Evolutionary conservation across 1,140 invertebrate species (phyloP).

Genomic region (Brachystomella parvula): DNA sequence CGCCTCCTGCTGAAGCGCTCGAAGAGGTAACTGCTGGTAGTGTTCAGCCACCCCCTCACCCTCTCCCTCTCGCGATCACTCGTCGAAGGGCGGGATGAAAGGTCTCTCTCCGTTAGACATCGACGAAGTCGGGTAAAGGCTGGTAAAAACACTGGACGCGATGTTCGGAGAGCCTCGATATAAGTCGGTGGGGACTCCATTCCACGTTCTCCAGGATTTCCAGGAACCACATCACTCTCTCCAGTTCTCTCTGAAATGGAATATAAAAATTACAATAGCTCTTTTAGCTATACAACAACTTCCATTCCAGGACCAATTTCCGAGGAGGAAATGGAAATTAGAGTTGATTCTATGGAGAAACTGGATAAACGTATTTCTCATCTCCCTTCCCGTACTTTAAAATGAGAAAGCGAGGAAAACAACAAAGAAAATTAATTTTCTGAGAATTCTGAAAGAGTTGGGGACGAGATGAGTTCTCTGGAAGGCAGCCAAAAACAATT

Average conservation of each 20-base stretch:
- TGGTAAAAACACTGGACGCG: slow-evolving; percentile 33
- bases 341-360: not conserved
- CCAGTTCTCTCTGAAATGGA: slow-evolving; percentile 1
- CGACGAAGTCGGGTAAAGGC: slow-evolving; percentile 37
- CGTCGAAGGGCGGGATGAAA: slow-evolving; percentile 11
- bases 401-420: slow-evolving; percentile 16
- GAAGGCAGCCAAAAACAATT: not conserved
- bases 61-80: not conserved
- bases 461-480: not conserved
- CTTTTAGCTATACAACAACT: not conserved
- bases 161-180: slow-evolving; percentile 45
- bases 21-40: slow-evolving; percentile 2
- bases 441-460: not conserved
- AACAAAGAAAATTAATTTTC: slow-evolving; percentile 36
- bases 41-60: slow-evolving; percentile 1
- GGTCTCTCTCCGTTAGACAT: slow-evolving; percentile 40
- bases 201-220: slow-evolving; percentile 41
- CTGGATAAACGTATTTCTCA: not conserved
- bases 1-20: not conserved
- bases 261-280: too few relatives aligned
- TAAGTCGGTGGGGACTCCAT: slow-evolving; percentile 46
- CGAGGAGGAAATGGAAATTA: not conserved
- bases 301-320: not conserved
- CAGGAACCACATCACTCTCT: slow-evolving; percentile 16
- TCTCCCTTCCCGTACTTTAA: slow-evolving; percentile 33